phyloP scores from a whole-genome alignment of 2,888 invertebrate species.

The Empis stercorea region DNA sequence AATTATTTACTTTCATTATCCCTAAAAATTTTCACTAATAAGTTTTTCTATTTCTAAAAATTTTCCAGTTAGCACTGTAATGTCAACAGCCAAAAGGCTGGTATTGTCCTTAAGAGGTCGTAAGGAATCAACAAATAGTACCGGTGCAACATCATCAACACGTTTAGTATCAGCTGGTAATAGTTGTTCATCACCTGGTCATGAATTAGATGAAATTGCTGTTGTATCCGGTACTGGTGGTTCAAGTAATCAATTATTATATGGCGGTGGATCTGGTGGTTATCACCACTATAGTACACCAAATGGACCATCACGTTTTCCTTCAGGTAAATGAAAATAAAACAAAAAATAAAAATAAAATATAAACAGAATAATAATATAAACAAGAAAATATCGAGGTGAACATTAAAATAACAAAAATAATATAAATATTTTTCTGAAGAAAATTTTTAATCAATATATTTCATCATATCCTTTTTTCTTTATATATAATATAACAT shows the following conservation, averaged over 20 bases:
- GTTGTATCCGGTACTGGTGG: slow-evolving; percentile 50
- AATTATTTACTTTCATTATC: too few species aligned
- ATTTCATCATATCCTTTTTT: too few species aligned
- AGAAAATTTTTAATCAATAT: too few species aligned
- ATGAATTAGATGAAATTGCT: slow-evolving; percentile 55
- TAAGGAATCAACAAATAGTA: slow-evolving; percentile 40
- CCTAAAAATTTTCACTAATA: too few species aligned
- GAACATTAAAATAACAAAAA: too few species aligned
- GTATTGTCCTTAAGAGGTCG: slow-evolving; percentile 47
- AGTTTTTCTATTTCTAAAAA: slow-evolving; percentile 4
- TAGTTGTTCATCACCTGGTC: slow-evolving; percentile 30
- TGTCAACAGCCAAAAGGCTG: slow-evolving; percentile 51
- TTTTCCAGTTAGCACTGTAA: slow-evolving; percentile 34
- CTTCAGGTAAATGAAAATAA: neutral
- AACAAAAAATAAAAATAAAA: too few species aligned
- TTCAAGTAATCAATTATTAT: slow-evolving; percentile 32
- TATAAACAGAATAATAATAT: too few species aligned
- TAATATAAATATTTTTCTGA: too few species aligned
- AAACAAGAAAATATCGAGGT: too few species aligned
- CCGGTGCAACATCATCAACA: slow-evolving; percentile 35
- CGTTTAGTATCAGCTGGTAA: slow-evolving; percentile 38
- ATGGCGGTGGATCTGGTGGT: slow-evolving; percentile 21
- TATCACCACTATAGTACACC: neutral
- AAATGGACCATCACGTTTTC: slow-evolving; percentile 1
- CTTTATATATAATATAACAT: too few species aligned